Base-by-base conservation (phyloP, 2,888 invertebrate genomes). In the Heliconius cydno region DNA sequence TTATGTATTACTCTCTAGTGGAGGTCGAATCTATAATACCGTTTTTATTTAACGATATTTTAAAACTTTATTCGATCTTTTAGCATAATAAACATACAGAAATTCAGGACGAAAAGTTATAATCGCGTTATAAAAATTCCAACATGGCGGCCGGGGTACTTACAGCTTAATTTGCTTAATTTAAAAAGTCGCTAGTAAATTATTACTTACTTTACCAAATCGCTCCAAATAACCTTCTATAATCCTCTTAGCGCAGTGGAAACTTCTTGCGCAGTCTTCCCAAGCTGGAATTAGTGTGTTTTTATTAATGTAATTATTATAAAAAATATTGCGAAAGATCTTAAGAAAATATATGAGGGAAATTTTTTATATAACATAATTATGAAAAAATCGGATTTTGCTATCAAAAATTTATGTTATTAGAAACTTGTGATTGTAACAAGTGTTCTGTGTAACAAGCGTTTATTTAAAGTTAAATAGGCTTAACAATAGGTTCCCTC, bases 191-290 rank as follows among this genome's bases (percentile, higher is more conserved):
- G 30, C 34, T 73, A 57, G n/a, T 60, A 73, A 57, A 38, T 60
- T 60, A 60, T 63, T n/a, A 79, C 85, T 91, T 92, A 96, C 96
- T 89, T 94, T 94, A 71, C 95, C 96, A 85, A 95, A 96, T 86
- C 91, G 96, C 67, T 91, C 89, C 86, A 97, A 90, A 87, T 97
- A 97, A 34, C 95, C 96, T 72, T 92, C 93, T 19, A 97, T 95
- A 38, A 96, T 96, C 70, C 87, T 90, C 82, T 95, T 94, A 0
- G 96, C 94, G 85, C 96, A 97, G 34, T 91, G 88, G 82, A 94
- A 96, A 84, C 93, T 94, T 41, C 94, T 90, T 0, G 96, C 95
- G 85, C 97, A 97, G 85, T 96, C 96, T 84, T 96, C 93, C 93
- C 96, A 97, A 1, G 96, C 96, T 96, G 89, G 75, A 94, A 95